A percentile compares a stretch with the other conserved stretches of the same genome.
Evolutionary conservation across 2,888 invertebrate genomes (phyloP).

Genomic region (Allygus modestus): DNA sequence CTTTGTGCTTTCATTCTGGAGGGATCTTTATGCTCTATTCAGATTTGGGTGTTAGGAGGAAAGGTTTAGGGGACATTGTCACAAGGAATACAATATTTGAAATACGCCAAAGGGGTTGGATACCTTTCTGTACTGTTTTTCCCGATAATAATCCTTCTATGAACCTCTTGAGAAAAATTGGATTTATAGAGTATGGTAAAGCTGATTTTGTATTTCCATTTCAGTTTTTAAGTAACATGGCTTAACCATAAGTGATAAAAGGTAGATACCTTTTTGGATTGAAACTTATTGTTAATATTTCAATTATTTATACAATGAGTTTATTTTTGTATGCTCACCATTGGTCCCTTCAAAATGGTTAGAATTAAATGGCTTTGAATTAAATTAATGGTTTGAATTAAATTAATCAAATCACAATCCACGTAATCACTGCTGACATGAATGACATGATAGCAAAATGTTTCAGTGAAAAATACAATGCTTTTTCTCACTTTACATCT

Average conservation of each 20-base stretch:
- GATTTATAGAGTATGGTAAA: constrained; percentile 6
- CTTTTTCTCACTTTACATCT: no score
- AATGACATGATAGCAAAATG: no score
- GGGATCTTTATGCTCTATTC: constrained; percentile 17
- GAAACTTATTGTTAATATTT: no score
- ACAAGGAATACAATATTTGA: not conserved
- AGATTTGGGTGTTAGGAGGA: not conserved
- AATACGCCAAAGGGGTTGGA: constrained; percentile 10
- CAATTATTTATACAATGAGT: no score
- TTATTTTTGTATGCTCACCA: no score
- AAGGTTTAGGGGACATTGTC: constrained; percentile 10
- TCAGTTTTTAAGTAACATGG: not conserved
- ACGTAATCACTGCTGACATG: no score
- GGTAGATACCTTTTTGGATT: no score
- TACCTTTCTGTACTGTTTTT: constrained; percentile 26
- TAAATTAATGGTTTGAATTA: no score
- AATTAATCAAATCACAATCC: no score
- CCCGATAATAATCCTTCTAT: not conserved
- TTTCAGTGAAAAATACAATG: no score
- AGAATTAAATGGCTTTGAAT: no score
- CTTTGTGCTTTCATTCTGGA: constrained; percentile 29
- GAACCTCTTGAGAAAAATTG: constrained; percentile 21
- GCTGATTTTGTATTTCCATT: constrained; percentile 16
- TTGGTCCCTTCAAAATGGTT: no score
- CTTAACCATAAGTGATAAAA: not conserved